Evolutionary conservation across 2,797 vertebrate genomes (phyloP), one percentile per base, ranked within the genome.

Genomic region (Neoniphon sammara): DNA sequence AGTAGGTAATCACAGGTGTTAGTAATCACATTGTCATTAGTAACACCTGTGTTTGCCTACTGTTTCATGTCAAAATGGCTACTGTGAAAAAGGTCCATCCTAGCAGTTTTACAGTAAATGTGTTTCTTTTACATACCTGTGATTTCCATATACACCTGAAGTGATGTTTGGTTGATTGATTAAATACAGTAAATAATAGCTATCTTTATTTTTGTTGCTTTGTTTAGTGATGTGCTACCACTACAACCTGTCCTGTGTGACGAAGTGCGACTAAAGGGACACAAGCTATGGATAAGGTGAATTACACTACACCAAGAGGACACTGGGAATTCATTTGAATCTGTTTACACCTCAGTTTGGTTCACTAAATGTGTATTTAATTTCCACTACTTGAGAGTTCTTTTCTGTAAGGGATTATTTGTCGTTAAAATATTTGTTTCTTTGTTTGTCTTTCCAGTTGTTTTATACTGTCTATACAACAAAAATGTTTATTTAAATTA

Each of bases 401-500:
- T 64, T 58, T 60, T 54, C 10, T 74, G 44, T 73, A 44, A 61
- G 61, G 0, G 15, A 21, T 54, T 1, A n/a, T 65, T 60, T 67
- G 5, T 44, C 27, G 23, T n/a, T 57, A 1, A 23, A 6, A 3
- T 30, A 44, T 67, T 57, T 65, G 25, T 27, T 18, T 20, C 72
- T 60, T 42, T 31, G 34, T 36, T 64, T 42, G 5, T 55, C 67
- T 68, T 71, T 23, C 11, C 11, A 30, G 27, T 49, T 66, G 27
- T 36, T 66, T 86, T 47, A 10, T 66, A 44, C 44, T 53, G 63
- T 81, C 70, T 61, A 59, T 81, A 21, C 21, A 49, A 10, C 62
- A 54, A 76, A 69, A 59, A 10, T n/a, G 23, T 21, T 79, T 55
- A 71, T 87, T 86, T 86, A 73, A 85, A 27, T 77, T 66, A 84